A percentile compares a stretch with the other conserved stretches of the same genome.
These are phyloP conservation scores for Scophthalmus maximus DNA, from an alignment of 2,113 vertebrate genomes.

Conservation along the genomic window DNA sequence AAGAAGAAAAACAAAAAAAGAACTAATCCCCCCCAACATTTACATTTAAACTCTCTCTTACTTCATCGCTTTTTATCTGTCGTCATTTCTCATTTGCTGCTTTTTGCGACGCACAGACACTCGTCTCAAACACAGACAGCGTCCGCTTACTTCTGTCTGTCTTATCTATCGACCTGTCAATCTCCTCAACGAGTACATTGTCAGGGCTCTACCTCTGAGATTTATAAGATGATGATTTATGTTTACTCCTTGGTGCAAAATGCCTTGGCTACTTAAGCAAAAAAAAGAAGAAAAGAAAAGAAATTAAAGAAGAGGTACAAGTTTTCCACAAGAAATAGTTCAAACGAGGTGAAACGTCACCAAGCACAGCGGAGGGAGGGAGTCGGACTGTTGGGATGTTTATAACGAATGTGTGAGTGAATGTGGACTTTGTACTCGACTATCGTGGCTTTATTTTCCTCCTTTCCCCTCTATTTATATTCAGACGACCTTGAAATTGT, in stretches of 20 bases:
- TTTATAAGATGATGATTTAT: slow-evolving; percentile 74
- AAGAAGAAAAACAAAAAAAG: too few relatives aligned
- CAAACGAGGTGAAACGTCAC: slow-evolving; percentile 50
- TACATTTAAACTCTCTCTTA: background rate
- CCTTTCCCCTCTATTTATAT: slow-evolving; percentile 64
- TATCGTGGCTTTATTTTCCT: slow-evolving; percentile 60
- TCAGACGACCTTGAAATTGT: slow-evolving; percentile 53
- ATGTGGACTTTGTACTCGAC: slow-evolving; percentile 60
- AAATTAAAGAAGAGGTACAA: slow-evolving; percentile 45
- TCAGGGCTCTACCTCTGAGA: slow-evolving; percentile 84
- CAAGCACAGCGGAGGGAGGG: slow-evolving; percentile 72
- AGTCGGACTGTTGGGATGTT: slow-evolving; percentile 36
- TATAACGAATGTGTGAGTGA: slow-evolving; percentile 52
- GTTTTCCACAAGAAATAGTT: slow-evolving; percentile 60
- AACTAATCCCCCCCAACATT: slow-evolving; percentile 16
- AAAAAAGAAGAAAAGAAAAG: slow-evolving; percentile 43
- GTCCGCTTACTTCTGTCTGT: slow-evolving; percentile 62
- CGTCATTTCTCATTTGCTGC: slow-evolving; percentile 39
- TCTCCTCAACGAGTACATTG: slow-evolving; percentile 64
- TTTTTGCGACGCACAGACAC: slow-evolving; percentile 52
- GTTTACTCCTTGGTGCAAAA: slow-evolving; percentile 83
- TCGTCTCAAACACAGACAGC: slow-evolving; percentile 50
- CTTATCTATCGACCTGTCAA: slow-evolving; percentile 69
- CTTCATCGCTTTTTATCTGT: slow-evolving; percentile 15
- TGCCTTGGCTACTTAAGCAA: slow-evolving; percentile 83